These are phyloP conservation scores for Drosophila sucinea DNA, from an alignment of 1,140 invertebrate species.

Conservation along the genomic window DNA sequence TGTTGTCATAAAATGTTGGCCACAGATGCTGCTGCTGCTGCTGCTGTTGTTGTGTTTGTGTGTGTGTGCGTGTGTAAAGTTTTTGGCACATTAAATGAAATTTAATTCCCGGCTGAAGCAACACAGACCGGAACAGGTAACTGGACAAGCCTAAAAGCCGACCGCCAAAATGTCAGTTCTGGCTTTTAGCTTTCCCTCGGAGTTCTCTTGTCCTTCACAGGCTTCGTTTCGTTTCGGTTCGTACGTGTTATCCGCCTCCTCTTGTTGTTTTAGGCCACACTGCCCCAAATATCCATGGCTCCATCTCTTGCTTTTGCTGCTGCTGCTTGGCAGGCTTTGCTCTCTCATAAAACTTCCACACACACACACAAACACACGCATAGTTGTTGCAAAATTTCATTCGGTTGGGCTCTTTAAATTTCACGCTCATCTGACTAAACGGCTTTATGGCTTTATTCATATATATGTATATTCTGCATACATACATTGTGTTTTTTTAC, in stretches of 20 bases:
- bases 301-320: neutral
- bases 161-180: constrained; percentile 32
- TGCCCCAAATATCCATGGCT: constrained; percentile 28
- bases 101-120: constrained; percentile 73
- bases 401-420: constrained; percentile 39
- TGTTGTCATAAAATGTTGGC: constrained; percentile 71
- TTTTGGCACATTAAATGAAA: constrained; percentile 79
- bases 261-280: constrained; percentile 73
- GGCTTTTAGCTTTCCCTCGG: constrained; percentile 48
- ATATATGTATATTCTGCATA: constrained; percentile 13
- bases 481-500: constrained; percentile 23
- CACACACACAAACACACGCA: constrained; percentile 7
- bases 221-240: constrained; percentile 9
- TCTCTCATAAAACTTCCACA: constrained; percentile 61
- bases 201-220: constrained; percentile 33
- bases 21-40: constrained; percentile 45
- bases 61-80: constrained; percentile 54
- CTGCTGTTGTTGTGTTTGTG: constrained; percentile 36
- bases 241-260: constrained; percentile 63
- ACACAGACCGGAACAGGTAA: constrained; percentile 48
- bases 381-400: constrained; percentile 54
- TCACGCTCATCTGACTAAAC: constrained; percentile 78
- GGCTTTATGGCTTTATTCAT: constrained; percentile 73
- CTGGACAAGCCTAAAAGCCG: constrained; percentile 67
- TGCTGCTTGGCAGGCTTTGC: constrained; percentile 39